A percentile compares a stretch with the other conserved stretches of the same genome.
Evolutionary conservation across 1,140 invertebrate species (phyloP).

Genomic region (Euura saliciscinereae): DNA sequence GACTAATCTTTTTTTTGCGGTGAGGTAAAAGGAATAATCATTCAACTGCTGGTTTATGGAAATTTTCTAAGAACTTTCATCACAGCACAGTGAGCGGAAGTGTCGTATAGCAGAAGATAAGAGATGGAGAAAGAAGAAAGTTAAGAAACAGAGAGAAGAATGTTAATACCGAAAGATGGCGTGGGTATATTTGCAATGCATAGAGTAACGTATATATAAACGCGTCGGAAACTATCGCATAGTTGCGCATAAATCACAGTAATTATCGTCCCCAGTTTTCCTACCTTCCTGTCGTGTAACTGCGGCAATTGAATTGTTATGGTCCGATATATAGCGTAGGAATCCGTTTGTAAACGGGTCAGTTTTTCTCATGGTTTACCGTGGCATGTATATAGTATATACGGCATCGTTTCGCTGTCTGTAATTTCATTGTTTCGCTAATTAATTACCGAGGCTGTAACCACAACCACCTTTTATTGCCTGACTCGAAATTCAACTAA

Average conservation of each 20-base stretch:
- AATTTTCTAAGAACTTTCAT: too few relatives aligned
- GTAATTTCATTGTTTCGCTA: conserved; percentile 6
- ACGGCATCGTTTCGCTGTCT: background rate
- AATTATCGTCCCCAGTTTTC: conserved; percentile 40
- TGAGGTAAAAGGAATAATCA: too few relatives aligned
- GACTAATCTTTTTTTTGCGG: too few relatives aligned
- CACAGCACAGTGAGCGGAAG: too few relatives aligned
- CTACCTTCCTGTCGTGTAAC: conserved; percentile 25
- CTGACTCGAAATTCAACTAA: background rate
- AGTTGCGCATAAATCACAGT: conserved; percentile 48
- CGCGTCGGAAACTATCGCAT: conserved; percentile 46
- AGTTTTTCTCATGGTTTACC: background rate
- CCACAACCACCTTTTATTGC: background rate
- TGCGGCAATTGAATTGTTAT: conserved; percentile 11
- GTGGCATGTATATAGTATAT: too few relatives aligned
- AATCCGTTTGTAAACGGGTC: conserved; percentile 9
- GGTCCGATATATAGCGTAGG: background rate
- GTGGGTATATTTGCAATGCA: conserved; percentile 38
- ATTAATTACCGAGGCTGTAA: conserved; percentile 1
- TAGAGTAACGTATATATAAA: conserved; percentile 26
- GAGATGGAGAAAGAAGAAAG: background rate
- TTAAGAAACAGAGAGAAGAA: background rate
- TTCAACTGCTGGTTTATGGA: too few relatives aligned
- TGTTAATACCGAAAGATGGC: background rate
- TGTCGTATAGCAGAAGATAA: conserved; percentile 9